phyloP scores from a whole-genome alignment of 1,140 invertebrate species.

The Leguminivora glycinivorella region DNA sequence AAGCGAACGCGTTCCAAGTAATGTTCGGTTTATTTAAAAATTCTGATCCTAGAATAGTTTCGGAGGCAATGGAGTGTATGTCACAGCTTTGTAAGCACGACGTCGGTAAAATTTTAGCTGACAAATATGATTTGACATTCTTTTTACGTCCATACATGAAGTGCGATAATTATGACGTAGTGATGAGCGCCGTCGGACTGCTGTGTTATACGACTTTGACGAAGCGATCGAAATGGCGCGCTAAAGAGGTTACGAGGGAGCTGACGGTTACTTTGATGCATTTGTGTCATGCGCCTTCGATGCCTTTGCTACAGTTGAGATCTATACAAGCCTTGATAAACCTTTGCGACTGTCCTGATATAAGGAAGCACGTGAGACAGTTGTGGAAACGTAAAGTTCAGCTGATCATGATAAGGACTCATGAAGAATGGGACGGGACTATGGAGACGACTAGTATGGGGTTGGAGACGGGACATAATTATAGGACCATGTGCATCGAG shows the following conservation, averaged over 20 bases:
- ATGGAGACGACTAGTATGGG: slow-evolving; percentile 55
- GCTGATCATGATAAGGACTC: slow-evolving; percentile 50
- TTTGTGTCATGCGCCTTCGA: slow-evolving; percentile 45
- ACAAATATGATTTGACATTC: slow-evolving; percentile 58
- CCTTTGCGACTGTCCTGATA: slow-evolving; percentile 65
- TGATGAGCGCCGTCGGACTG: slow-evolving; percentile 55
- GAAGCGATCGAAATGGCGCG: slow-evolving; percentile 66
- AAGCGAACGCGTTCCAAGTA: slow-evolving; percentile 63
- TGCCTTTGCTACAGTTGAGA: slow-evolving; percentile 55
- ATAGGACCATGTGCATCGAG: slow-evolving; percentile 63
- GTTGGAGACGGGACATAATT: slow-evolving; percentile 59
- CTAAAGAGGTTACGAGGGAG: slow-evolving; percentile 53
- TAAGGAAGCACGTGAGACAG: slow-evolving; percentile 52
- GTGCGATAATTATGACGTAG: slow-evolving; percentile 41
- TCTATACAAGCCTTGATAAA: slow-evolving; percentile 65
- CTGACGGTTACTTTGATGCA: slow-evolving; percentile 48
- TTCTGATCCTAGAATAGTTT: slow-evolving; percentile 46
- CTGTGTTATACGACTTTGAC: slow-evolving; percentile 63
- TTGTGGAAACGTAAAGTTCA: slow-evolving; percentile 51
- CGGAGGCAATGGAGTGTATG: slow-evolving; percentile 63
- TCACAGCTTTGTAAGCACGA: slow-evolving; percentile 61
- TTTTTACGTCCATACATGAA: slow-evolving; percentile 44
- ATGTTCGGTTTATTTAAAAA: slow-evolving; percentile 57
- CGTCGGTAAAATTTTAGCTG: slow-evolving; percentile 59
- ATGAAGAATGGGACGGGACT: slow-evolving; percentile 69